Base-by-base conservation (phyloP, 2,888 invertebrate genomes). In the Temnothorax ravouxi region DNA sequence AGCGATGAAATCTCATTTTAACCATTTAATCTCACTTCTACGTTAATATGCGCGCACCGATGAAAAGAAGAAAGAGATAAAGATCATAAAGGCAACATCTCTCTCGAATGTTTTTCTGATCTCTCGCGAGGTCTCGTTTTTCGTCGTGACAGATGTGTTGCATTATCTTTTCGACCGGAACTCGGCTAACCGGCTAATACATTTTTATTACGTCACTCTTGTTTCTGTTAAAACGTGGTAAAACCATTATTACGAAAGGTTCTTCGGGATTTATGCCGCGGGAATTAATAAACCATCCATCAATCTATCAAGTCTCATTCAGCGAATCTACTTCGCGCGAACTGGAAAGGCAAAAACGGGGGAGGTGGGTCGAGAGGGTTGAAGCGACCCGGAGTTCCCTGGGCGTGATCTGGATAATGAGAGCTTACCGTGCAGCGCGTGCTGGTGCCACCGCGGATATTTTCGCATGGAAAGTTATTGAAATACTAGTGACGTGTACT, bases 251-350 rank as follows among this genome's bases (percentile, higher is more conserved):
- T 71, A 80, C 29, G 13, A 80, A 59, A 59, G 56, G 71, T 79
- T 79, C 71, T 59, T 71, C 18, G 59, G 18, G 59, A 47, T 59
- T 80, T 71, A 71, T 71, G 72, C 47, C 25, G 18, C 47, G 34
- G 18, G 79, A 61, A 80, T 80, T 71, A 80, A 80, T 80, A 80
- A 80, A 80, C 79, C 79, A 80, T 80, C 79, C 79, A 80, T 80
- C 79, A 80, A 80, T 80, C 79, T 71, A 80, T 80, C 72, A 80
- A 71, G 72, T 80, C 72, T 71, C 79, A 80, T 80, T 80, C 79
- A 41, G 59, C 59, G 79, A 80, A 80, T 80, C 47, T 80, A 59
- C 72, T 80, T 71, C 72, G 61, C 47, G 72, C 59, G 47, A 80
- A 5, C 47, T 38, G 79, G 21, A 69, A 79, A 18, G 25, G 72